Conservation (phyloP, 2,797 vertebrate genomes). For the Iguana delicatissima region DNA sequence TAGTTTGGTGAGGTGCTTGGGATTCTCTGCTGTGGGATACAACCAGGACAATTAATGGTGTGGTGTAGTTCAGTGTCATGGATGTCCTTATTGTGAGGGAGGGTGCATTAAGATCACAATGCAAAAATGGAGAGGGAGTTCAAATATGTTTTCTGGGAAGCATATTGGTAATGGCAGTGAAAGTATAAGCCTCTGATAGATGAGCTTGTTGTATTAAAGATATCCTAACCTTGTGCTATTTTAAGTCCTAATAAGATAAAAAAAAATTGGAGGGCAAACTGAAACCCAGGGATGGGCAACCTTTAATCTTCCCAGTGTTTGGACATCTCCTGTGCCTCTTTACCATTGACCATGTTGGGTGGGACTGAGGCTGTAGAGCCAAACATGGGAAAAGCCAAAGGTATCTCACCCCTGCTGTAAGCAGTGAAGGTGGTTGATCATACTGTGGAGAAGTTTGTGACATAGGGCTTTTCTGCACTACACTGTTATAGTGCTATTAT, state of each 20-base stretch:
- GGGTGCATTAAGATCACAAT: neutral
- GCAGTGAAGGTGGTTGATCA: neutral
- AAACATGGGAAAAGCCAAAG: neutral
- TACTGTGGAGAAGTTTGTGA: neutral
- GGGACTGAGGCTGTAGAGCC: neutral
- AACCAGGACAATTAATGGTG: too few species aligned
- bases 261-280: neutral
- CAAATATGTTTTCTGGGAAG: neutral
- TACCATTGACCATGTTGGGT: neutral
- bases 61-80: too few species aligned
- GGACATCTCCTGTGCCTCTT: neutral
- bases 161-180: neutral
- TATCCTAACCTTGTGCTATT: neutral
- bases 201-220: neutral
- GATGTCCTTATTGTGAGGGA: neutral
- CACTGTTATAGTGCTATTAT: too few species aligned
- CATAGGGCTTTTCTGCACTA: too few species aligned
- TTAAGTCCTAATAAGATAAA: neutral
- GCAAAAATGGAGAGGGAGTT: neutral
- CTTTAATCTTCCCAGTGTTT: too few species aligned
- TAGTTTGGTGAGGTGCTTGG: too few species aligned
- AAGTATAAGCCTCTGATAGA: neutral
- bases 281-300: neutral
- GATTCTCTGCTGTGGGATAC: too few species aligned
- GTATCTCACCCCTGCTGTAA: neutral